These are phyloP conservation scores for Corythornis vintsioides DNA, from an alignment of 2,113 vertebrate species.

Conservation along the genomic window DNA sequence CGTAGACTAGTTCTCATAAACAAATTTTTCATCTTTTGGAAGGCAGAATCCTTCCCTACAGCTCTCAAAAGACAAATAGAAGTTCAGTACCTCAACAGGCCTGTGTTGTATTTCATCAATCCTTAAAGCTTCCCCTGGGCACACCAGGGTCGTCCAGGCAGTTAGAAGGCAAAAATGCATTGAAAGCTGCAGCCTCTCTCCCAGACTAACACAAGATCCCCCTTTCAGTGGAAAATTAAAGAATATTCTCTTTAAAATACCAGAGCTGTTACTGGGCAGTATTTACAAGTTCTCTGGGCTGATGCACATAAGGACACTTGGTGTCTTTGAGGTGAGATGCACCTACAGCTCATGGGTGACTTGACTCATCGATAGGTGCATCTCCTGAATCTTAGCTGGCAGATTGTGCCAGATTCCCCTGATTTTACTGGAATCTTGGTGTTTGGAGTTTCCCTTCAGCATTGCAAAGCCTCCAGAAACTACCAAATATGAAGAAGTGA, in stretches of 20 bases:
- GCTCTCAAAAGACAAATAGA: background rate
- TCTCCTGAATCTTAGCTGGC: background rate
- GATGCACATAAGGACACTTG: background rate
- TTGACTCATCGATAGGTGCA: accelerated
- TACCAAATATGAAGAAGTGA: background rate
- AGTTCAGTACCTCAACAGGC: background rate
- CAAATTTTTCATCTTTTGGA: background rate
- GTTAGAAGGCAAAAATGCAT: background rate
- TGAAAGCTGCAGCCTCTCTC: background rate
- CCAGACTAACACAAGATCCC: background rate
- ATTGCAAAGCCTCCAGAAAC: background rate
- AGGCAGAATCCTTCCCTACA: background rate
- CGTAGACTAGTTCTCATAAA: background rate
- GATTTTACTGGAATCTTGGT: background rate
- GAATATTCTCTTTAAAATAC: background rate
- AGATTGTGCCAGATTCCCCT: background rate
- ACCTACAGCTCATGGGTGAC: background rate
- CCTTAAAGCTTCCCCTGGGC: background rate
- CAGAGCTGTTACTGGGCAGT: background rate
- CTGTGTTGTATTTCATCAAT: background rate
- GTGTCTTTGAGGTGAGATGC: background rate
- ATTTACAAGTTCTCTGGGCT: background rate
- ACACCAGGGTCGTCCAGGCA: background rate
- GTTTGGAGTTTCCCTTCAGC: background rate
- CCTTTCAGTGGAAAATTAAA: background rate